These are phyloP conservation scores for Drosophila orena DNA, from an alignment of 1,140 invertebrate species.

Conservation along the genomic window DNA sequence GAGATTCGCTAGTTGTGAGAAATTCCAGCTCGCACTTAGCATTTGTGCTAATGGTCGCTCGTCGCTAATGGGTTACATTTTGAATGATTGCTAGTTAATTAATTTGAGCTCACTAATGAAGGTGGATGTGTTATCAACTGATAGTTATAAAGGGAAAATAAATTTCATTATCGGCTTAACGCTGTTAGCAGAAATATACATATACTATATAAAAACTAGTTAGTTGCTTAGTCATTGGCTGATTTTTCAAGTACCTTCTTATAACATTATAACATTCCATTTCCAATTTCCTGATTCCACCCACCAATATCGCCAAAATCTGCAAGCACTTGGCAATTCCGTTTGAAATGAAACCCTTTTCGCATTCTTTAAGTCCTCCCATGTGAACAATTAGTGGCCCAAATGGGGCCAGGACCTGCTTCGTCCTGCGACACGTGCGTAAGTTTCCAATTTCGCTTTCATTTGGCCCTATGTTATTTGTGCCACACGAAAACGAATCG, in stretches of 20 bases:
- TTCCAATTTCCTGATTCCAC: neutral
- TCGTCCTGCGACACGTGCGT: constrained; percentile 68
- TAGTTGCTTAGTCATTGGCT: neutral
- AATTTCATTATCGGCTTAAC: no score
- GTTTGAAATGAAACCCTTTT: constrained; percentile 35
- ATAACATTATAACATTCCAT: neutral
- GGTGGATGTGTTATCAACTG: neutral
- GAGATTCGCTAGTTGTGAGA: constrained; percentile 32
- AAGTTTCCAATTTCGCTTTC: constrained; percentile 75
- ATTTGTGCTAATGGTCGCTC: constrained; percentile 16
- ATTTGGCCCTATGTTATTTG: constrained; percentile 34
- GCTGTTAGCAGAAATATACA: no score
- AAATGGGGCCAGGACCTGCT: no score
- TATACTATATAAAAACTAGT: neutral
- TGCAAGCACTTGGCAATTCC: constrained; percentile 23
- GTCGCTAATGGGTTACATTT: constrained; percentile 8
- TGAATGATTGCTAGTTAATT: constrained; percentile 28
- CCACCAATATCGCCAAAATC: neutral
- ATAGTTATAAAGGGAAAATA: neutral
- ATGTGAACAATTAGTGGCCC: constrained; percentile 70
- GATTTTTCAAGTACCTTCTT: neutral
- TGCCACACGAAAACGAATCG: constrained; percentile 7
- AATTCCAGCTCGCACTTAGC: constrained; percentile 16
- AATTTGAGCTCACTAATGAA: constrained; percentile 18
- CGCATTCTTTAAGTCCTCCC: constrained; percentile 58